Base-by-base conservation (phyloP, 2,888 invertebrate species). In the Cosmia trapezina region DNA sequence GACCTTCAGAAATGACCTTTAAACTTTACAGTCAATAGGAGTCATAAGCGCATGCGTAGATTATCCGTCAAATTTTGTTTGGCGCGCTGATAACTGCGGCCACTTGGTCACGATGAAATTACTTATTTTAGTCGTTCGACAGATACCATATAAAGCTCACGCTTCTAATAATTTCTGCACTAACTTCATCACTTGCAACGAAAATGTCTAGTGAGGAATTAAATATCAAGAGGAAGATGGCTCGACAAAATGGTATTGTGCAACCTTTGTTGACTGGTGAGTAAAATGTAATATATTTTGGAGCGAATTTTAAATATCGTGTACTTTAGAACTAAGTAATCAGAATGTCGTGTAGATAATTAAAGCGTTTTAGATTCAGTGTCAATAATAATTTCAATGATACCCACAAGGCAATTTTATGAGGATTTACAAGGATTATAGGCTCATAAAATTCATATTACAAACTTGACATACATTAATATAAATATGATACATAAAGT, bases 201-300 rank as follows among this genome's bases (percentile, higher is more conserved):
- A 93, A 91, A 89, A 96, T 96, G 96, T 95, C 94, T 85, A 92
- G 89, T 90, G 90, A 90, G 81, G 91, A 94, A 87, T 87, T 91
- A 77, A 80, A 86, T 79, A 89, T 78, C 81, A 92, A 87, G 80
- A 91, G 90, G 88, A 93, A 91, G 89, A 96, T 96, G 94, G 96
- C 97, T 85, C 96, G 97, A 69, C 98, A 98, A 92, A 98, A 98
- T 96, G 97, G 98, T 87, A 98, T 99, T 89, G 98, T 99, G 84
- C 99, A 98, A 96, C 98, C 99, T 68, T 96, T 99, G 78, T 97
- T 99, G 79, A 99, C 99, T 94, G 99, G 99, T 98, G 94, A 96
- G 93, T 92, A 77, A 41, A 76, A 63, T 69, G 54, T 8, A 75
- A 41, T 64, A 49, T 61, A 83, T 85, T 87, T 90, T 88, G 88